These are phyloP conservation scores for Aphelenchoides besseyi DNA, from an alignment of 1,140 invertebrate species.

Conservation along the genomic window DNA sequence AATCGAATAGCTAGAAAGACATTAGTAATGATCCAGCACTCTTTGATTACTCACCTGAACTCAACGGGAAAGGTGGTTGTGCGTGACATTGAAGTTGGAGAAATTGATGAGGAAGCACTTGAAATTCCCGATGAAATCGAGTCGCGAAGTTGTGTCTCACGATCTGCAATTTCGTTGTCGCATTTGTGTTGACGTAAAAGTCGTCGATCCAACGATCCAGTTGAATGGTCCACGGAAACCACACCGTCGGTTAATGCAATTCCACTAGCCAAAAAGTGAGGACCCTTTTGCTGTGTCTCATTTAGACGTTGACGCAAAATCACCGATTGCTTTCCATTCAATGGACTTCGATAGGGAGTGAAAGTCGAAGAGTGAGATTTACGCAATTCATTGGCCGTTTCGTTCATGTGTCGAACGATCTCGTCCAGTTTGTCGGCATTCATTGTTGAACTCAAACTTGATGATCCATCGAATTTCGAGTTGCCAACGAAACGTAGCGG, in stretches of 20 bases:
- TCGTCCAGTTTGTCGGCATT: neutral
- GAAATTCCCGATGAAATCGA: conserved; percentile 19
- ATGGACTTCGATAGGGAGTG: neutral
- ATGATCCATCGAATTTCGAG: no score
- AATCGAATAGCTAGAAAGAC: neutral
- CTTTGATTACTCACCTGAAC: neutral
- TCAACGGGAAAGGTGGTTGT: conserved; percentile 31
- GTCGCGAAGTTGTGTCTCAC: neutral
- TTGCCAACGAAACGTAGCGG: no score
- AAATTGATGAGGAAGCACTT: conserved; percentile 17
- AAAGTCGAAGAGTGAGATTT: conserved; percentile 3
- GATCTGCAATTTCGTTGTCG: conserved; percentile 10
- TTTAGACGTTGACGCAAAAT: neutral
- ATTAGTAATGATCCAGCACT: no score
- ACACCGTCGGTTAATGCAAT: no score
- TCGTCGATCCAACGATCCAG: conserved; percentile 22
- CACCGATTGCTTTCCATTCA: neutral
- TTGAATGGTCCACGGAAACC: conserved; percentile 12
- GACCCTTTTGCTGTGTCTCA: neutral
- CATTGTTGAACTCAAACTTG: neutral
- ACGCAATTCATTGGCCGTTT: neutral
- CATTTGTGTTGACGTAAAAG: neutral
- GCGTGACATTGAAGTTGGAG: conserved; percentile 10
- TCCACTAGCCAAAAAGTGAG: neutral
- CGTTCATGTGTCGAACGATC: conserved; percentile 22